Base-by-base conservation (phyloP, 1,140 invertebrate genomes). In the Scaptomyza graminum region DNA sequence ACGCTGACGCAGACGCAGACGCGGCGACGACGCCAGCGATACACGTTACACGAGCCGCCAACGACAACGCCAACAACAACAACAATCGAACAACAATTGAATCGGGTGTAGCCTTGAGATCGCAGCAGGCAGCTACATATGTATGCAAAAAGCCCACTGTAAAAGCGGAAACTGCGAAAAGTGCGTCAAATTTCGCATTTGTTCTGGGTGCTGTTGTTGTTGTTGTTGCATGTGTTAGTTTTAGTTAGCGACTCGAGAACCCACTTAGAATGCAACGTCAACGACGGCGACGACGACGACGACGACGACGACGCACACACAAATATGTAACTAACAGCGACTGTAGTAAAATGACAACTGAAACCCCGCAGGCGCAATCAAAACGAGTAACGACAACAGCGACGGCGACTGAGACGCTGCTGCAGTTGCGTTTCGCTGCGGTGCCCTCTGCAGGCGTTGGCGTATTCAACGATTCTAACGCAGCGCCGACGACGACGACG, bases 311-410 rank as follows among this genome's bases (percentile, higher is more conserved):
- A 85, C 83, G 75, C 83, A 88, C 75, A 88, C 75, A 79, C 79
- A 84, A 87, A 81, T 87, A n/a, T n/a, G n/a, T n/a, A 85, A 82
- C 83, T 87, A 83, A 78, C 83, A 88, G 83, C 83, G 84, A 66
- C 83, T 76, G 76, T 88, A 88, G 83, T 88, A 83, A 83, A 87
- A 87, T 87, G 83, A 83, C 83, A 87, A 87, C 83, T 87, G 76
- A 87, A 88, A 88, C 79, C 84, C 79, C 84, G 79, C 84, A 84
- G 81, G 83, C 79, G 76, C 82, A 87, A 83, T 88, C 79, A 79
- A 83, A 88, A 87, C 83, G 83, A 87, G 79, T 88, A 88, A 75
- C 80, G 73, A 72, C 68, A 49, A 67, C 57, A 55, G 43, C 71
- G 65, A 72, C 68, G 25, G 37, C 59, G 34, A 66, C 69, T 16